phyloP scores from a whole-genome alignment of 1,140 invertebrate species.

The Drosophila triauraria region DNA sequence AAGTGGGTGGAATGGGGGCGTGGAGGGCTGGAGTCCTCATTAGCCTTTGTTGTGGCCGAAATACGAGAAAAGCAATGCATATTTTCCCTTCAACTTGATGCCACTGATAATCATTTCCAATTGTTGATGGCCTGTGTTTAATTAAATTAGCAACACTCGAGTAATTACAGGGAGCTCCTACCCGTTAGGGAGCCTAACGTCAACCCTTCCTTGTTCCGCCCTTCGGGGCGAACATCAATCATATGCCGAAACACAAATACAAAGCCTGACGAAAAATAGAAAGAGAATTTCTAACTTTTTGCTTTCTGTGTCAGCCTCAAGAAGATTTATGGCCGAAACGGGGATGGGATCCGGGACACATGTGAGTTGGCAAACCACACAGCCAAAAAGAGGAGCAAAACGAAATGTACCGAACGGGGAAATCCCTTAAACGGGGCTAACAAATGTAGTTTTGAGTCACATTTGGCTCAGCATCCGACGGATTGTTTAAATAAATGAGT shows the following conservation, averaged over 20 bases:
- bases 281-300: constrained; percentile 52
- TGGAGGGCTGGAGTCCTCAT: constrained; percentile 48
- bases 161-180: constrained; percentile 61
- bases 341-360: constrained; percentile 42
- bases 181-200: no score
- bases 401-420: not conserved
- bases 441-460: constrained; percentile 66
- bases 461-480: constrained; percentile 47
- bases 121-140: constrained; percentile 60
- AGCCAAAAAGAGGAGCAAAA: constrained; percentile 5
- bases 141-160: constrained; percentile 74
- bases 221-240: constrained; percentile 36
- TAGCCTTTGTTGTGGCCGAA: constrained; percentile 57
- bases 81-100: constrained; percentile 30
- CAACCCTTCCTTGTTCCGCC: constrained; percentile 7
- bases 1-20: constrained; percentile 15
- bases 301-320: constrained; percentile 53
- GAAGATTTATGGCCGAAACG: constrained; percentile 71
- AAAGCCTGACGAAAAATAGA: constrained; percentile 52
- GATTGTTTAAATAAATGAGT: constrained; percentile 68
- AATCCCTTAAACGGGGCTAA: constrained; percentile 28
- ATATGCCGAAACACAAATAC: constrained; percentile 54
- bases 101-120: constrained; percentile 56
- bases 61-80: constrained; percentile 30
- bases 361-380: constrained; percentile 42